Base-by-base conservation (phyloP, 2,888 invertebrate species). In the Drosophila hamatofila region DNA sequence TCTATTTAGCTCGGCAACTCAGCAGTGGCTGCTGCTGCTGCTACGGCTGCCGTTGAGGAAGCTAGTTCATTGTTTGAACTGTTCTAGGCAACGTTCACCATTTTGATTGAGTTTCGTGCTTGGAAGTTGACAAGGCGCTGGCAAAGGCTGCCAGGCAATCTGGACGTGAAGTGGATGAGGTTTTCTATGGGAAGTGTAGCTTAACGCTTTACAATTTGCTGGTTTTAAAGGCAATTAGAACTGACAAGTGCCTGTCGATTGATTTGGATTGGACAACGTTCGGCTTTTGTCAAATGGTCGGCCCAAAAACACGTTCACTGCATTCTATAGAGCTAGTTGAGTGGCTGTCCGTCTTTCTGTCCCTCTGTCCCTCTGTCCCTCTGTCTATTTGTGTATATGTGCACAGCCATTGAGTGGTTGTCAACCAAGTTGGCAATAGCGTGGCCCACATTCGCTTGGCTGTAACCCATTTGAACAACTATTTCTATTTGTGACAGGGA, bases 171-270 rank as follows among this genome's bases (percentile, higher is more conserved):
- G 9, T 42, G 58, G 58, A 56, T 66, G 61, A 56, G 55, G 21
- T 6, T 16, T 30, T 27, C 58, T 18, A 44, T 33, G 68, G 75
- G 72, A 68, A 64, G 75, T 76, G 66, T 62, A 78, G 75, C 78
- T 75, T 78, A 78, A 68, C 72, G 78, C 78, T 81, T 73, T 60
- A 68, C 70, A 78, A 64, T 73, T 75, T 78, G 72, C 71, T 72
- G 78, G 78, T 78, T 81, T 83, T 83, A 81, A 75, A 80, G 86
- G 81, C 84, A 84, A 84, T 84, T 84, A 84, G 83, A 85, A 78
- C 76, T 82, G 86, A 84, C 81, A 84, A 84, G 84, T 84, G 86
- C 74, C 80, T 71, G 76, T 65, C 80, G 70, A 75, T 81, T 81
- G 81, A 68, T 72, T 78, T 70, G 74, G 63, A 74, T 74, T 77